These are phyloP conservation scores for Brenthis ino DNA, from an alignment of 2,888 invertebrate genomes.

Conservation along the genomic window DNA sequence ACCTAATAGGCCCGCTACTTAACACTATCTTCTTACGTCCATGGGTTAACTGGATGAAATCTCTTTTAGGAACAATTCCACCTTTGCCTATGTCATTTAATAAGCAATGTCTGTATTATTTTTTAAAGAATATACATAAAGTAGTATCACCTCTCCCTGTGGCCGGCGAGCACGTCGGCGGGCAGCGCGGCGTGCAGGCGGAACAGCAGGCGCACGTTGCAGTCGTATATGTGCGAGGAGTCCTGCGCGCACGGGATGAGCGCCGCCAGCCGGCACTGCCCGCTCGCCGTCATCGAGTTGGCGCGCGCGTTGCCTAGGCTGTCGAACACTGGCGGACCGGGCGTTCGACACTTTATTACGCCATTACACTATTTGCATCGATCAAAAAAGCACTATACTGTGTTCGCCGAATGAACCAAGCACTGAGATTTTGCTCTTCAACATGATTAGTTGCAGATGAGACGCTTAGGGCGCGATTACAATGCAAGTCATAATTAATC, in stretches of 20 bases:
- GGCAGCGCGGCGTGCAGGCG: slow-evolving; percentile 95
- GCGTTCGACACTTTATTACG: background rate
- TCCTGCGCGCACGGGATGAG: slow-evolving; percentile 97
- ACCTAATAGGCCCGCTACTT: too few relatives aligned
- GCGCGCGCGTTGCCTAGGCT: slow-evolving; percentile 96
- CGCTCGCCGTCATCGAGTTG: slow-evolving; percentile 98
- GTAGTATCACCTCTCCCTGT: slow-evolving; percentile 89
- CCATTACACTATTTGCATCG: too few relatives aligned
- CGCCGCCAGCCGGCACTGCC: slow-evolving; percentile 98
- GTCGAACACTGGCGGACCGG: slow-evolving; percentile 88
- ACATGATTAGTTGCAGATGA: too few relatives aligned
- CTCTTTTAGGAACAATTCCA: too few relatives aligned
- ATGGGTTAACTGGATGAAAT: too few relatives aligned
- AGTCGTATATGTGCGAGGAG: slow-evolving; percentile 97
- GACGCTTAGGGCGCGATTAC: too few relatives aligned
- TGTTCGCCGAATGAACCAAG: too few relatives aligned
- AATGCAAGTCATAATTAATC: too few relatives aligned
- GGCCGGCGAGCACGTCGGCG: slow-evolving; percentile 94
- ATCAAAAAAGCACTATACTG: background rate
- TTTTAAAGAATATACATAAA: slow-evolving; percentile 1
- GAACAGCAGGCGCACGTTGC: slow-evolving; percentile 97
- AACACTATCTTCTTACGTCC: too few relatives aligned
- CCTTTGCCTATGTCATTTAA: too few relatives aligned
- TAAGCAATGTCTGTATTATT: too few relatives aligned
- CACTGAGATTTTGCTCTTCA: too few relatives aligned